These are phyloP conservation scores for Diplodus sargus DNA, from an alignment of 2,797 vertebrate species.

Conservation along the genomic window DNA sequence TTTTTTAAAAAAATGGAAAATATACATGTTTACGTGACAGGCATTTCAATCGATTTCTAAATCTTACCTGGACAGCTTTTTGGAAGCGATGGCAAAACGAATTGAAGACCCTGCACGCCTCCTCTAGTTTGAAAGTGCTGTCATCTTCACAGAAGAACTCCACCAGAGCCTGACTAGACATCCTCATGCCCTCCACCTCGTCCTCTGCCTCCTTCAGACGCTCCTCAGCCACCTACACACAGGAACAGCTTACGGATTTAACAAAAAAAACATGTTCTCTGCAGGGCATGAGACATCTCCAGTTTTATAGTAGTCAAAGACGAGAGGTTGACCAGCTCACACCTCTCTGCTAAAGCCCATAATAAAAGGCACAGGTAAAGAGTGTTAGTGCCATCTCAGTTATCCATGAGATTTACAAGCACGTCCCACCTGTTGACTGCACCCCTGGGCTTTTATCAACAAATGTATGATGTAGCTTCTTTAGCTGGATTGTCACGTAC, in stretches of 20 bases:
- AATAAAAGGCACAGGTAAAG: no score
- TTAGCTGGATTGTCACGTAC: no score
- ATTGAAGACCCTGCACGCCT: constrained; percentile 85
- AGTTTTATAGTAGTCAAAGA: no score
- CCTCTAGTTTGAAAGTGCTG: constrained; percentile 85
- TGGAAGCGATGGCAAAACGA: constrained; percentile 86
- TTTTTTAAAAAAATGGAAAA: neutral
- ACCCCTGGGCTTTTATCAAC: no score
- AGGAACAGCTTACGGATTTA: neutral
- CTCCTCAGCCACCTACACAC: constrained; percentile 82
- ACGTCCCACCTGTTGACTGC: no score
- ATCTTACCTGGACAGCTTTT: constrained; percentile 85
- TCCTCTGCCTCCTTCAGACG: constrained; percentile 83
- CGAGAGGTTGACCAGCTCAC: no score
- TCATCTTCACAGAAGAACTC: constrained; percentile 90
- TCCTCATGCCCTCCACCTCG: constrained; percentile 84
- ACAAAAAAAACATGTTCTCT: neutral
- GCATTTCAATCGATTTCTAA: neutral
- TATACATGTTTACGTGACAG: neutral
- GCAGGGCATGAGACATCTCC: no score
- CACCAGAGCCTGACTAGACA: constrained; percentile 84
- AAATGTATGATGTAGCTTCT: no score
- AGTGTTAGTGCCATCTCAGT: no score
- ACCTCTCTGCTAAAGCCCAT: no score
- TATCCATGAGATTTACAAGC: no score